Evolutionary conservation across 1,140 invertebrate species (phyloP).

Genomic region (Meloidogyne exigua): DNA sequence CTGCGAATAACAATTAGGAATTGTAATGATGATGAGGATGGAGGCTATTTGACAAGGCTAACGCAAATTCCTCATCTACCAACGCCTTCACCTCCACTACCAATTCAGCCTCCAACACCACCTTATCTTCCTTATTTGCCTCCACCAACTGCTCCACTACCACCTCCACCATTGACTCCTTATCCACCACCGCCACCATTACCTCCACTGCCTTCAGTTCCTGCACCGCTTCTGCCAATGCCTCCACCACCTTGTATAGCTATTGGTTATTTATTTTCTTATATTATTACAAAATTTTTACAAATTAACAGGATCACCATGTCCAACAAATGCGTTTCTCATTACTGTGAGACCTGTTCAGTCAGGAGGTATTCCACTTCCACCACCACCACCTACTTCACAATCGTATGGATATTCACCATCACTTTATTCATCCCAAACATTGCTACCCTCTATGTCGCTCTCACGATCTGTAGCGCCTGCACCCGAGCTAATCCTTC

Average conservation of each 20-base stretch:
- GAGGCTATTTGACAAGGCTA: neutral
- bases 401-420: neutral
- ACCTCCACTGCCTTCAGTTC: neutral
- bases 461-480: neutral
- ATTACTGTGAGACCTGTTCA: constrained; percentile 16
- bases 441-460: neutral
- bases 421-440: neutral
- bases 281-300: neutral
- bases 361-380: neutral
- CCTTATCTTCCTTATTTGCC: neutral
- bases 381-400: neutral
- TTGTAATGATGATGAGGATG: constrained; percentile 21
- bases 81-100: neutral
- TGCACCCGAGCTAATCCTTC: neutral
- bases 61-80: constrained; percentile 5
- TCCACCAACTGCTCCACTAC: constrained; percentile 10
- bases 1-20: constrained; percentile 19
- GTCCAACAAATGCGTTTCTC: constrained; percentile 1
- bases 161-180: neutral
- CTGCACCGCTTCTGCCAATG: neutral
- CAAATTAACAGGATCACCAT: neutral
- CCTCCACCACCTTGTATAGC: constrained; percentile 1
- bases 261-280: neutral
- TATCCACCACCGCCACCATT: neutral
- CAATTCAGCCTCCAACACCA: neutral